phyloP scores from a whole-genome alignment of 2,888 invertebrate species.

The Frankliniella fusca region DNA sequence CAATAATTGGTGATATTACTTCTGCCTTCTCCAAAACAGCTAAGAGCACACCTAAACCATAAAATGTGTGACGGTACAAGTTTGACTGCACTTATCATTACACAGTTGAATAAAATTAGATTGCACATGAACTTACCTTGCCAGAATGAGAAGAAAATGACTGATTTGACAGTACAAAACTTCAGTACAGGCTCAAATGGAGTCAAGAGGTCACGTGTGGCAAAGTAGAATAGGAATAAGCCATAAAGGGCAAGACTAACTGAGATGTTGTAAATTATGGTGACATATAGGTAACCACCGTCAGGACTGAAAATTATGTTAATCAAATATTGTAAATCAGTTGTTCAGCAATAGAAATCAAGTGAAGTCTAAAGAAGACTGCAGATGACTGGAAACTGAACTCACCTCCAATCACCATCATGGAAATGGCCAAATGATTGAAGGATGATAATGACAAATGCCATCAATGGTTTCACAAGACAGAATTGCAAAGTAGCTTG shows the following conservation, averaged over 20 bases:
- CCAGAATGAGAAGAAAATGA: slow-evolving; percentile 99
- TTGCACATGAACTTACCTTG: slow-evolving; percentile 67
- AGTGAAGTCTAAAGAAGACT: background rate
- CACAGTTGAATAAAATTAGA: background rate
- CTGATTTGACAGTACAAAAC: slow-evolving; percentile 98
- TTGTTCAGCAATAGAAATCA: background rate
- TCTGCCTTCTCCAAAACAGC: slow-evolving; percentile 96
- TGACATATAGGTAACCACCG: slow-evolving; percentile 97
- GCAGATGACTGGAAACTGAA: background rate
- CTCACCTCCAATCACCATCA: slow-evolving; percentile 95
- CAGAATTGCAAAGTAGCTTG: slow-evolving; percentile 99
- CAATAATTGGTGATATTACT: slow-evolving; percentile 85
- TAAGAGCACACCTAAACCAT: slow-evolving; percentile 77
- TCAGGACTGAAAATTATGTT: slow-evolving; percentile 67
- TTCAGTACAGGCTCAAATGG: slow-evolving; percentile 98
- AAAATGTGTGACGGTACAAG: background rate
- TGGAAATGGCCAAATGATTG: slow-evolving; percentile 93
- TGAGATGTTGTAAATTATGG: slow-evolving; percentile 97
- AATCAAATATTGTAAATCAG: slow-evolving; percentile 34
- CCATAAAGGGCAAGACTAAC: slow-evolving; percentile 96
- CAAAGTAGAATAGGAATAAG: slow-evolving; percentile 96
- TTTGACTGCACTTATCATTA: slow-evolving; percentile 30
- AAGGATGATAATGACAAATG: slow-evolving; percentile 91
- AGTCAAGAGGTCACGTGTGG: slow-evolving; percentile 90
- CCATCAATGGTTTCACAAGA: slow-evolving; percentile 96